These are phyloP conservation scores for Camponotus fellah DNA, from an alignment of 2,888 invertebrate species.

Conservation along the genomic window DNA sequence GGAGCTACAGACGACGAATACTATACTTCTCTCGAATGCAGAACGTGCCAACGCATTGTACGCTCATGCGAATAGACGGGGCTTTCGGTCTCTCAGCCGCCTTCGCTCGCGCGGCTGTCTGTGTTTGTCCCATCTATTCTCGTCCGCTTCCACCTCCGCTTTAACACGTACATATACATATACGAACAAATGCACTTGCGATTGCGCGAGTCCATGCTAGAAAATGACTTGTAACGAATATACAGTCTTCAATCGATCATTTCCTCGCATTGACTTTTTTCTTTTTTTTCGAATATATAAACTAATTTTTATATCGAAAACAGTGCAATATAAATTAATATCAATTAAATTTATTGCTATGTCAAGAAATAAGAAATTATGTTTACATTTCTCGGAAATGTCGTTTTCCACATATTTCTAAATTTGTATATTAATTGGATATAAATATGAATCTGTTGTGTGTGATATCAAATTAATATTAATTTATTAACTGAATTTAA, in stretches of 20 bases:
- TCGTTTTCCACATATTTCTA: not conserved
- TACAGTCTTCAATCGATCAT: not conserved
- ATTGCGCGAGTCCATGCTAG: not conserved
- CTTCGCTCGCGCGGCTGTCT: not conserved
- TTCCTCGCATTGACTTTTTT: not conserved
- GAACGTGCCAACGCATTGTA: not conserved
- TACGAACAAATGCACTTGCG: not conserved
- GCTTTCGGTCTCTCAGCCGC: not conserved
- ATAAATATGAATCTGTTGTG: not conserved
- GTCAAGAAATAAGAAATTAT: not conserved
- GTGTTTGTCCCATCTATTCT: conserved; percentile 21
- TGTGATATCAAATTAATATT: not conserved
- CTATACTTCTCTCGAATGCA: not conserved
- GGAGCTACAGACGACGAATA: not conserved
- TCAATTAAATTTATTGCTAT: not conserved
- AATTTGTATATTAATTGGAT: not conserved
- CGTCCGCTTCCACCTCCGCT: conserved; percentile 15
- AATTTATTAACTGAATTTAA: not conserved
- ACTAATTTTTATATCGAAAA: not conserved
- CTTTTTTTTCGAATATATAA: not conserved
- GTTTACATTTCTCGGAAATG: not conserved
- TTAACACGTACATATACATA: not conserved
- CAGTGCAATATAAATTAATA: not conserved
- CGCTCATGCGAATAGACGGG: not conserved
- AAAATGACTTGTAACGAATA: not conserved